Conservation (phyloP, 2,888 invertebrate genomes). For the Pocota personata region DNA sequence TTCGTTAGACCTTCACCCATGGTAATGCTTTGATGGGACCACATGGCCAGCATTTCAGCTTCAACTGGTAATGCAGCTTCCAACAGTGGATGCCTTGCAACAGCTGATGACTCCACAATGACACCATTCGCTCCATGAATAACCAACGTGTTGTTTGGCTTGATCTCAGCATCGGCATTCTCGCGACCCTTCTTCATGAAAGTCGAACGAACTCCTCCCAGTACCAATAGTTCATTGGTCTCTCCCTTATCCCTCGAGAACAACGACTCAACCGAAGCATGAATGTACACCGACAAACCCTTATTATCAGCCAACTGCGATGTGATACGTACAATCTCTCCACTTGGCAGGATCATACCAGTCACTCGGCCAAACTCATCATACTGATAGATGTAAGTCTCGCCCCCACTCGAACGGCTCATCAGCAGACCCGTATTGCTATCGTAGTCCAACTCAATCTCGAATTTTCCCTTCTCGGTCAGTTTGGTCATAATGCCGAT, state of each 20-base stretch:
- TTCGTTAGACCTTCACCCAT: conserved; percentile 90
- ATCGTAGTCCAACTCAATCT: conserved; percentile 95
- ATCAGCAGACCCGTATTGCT: conserved; percentile 93
- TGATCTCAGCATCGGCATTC: conserved; percentile 89
- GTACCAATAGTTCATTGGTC: conserved; percentile 85
- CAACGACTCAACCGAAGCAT: conserved; percentile 84
- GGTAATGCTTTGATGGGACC: conserved; percentile 92
- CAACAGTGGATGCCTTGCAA: conserved; percentile 91
- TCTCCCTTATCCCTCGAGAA: conserved; percentile 85
- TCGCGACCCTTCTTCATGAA: conserved; percentile 88
- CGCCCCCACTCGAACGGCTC: conserved; percentile 92
- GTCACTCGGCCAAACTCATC: conserved; percentile 94
- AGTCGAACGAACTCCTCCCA: conserved; percentile 87
- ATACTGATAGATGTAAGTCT: conserved; percentile 95
- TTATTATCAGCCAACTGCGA: conserved; percentile 91
- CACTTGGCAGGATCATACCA: conserved; percentile 94
- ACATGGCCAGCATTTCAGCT: conserved; percentile 95
- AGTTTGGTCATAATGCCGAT: conserved; percentile 95
- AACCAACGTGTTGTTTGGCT: conserved; percentile 91
- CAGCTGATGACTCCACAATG: conserved; percentile 89
- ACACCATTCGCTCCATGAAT: conserved; percentile 90
- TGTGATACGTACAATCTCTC: conserved; percentile 91
- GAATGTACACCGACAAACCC: conserved; percentile 89
- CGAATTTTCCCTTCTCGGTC: conserved; percentile 93
- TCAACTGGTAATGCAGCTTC: conserved; percentile 93